Evolutionary conservation across 2,797 vertebrate species (phyloP).

Genomic region (Bradypus variegatus): DNA sequence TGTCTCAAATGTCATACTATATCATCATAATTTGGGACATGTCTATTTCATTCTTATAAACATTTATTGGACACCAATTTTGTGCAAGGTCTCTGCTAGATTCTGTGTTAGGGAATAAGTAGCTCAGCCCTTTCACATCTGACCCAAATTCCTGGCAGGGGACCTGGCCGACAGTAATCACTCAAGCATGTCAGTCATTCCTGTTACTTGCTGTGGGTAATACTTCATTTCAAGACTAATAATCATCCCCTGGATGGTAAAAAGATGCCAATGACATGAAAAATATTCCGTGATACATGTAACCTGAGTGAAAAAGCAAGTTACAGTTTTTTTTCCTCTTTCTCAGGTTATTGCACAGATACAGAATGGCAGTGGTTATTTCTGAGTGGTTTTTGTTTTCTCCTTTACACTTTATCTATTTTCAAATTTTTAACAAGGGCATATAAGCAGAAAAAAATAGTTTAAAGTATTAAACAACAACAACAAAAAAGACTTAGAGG

Average conservation of each 20-base stretch:
- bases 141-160: not conserved
- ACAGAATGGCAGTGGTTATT: not conserved
- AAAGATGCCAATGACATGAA: not conserved
- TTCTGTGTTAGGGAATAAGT: not conserved
- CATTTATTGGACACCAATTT: not conserved
- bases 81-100: not conserved
- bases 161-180: not conserved
- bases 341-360: not conserved
- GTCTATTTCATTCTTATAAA: not conserved
- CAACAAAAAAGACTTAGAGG: not conserved
- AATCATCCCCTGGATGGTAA: not conserved
- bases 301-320: constrained; percentile 7
- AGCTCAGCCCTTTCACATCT: not conserved
- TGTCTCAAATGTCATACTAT: not conserved
- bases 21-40: not conserved
- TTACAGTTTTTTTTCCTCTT: not conserved
- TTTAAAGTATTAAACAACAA: not conserved
- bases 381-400: not conserved
- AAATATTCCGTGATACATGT: not conserved
- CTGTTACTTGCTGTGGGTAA: not conserved
- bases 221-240: not conserved
- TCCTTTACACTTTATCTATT: not conserved
- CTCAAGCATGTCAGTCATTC: not conserved
- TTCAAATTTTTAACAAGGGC: not conserved
- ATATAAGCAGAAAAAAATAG: not conserved